Evolutionary conservation across 2,113 vertebrate genomes (phyloP), one percentile per base, ranked within the genome.

Genomic region (Solenodon paradoxus): DNA sequence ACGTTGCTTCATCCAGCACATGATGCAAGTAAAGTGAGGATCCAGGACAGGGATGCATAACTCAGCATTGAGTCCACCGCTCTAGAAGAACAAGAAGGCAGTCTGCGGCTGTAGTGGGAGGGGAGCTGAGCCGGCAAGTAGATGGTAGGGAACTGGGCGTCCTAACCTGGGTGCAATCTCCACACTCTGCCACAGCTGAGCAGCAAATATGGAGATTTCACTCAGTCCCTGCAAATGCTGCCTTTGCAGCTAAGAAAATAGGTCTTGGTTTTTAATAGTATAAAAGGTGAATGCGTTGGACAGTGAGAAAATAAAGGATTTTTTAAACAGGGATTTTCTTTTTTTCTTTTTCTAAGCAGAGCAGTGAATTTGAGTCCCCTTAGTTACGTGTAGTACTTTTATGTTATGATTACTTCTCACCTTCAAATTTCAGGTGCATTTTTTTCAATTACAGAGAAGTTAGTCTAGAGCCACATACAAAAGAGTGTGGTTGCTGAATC

Each of bases 11-110:
- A n/a, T n/a, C n/a, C n/a, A n/a, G n/a, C n/a, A n/a, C n/a, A n/a
- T 0, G 0, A 19, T 11, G 35, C 7, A 2, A 5, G 47, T 42
- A 5, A 12, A 26, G 15, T 4, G 17, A 9, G 12, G 20, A 51
- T 19, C 47, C 22, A 47, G 30, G 5, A 20, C 32, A 19, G 69
- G 7, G 24, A 13, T 17, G 49, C 28, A 26, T 32, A 53, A 9
- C 49, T 12, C 32, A 16, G 35, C 42, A 9, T 1, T 11, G 0
- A 8, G 57, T 22, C 40, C 51, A 3, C 7, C 0, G 9, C 57
- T 0, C 30, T 2, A 19, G 63, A 30, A 12, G 38, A 28, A 53
- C 10, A 11, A 28, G 24, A 19, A 24, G 64, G 19, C 19, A 12
- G n/a, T 35, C 7, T 8, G 57, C 8, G 40, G 61, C 0, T 4